Conservation (phyloP, 2,888 invertebrate species). For the Cantharis rufa region DNA sequence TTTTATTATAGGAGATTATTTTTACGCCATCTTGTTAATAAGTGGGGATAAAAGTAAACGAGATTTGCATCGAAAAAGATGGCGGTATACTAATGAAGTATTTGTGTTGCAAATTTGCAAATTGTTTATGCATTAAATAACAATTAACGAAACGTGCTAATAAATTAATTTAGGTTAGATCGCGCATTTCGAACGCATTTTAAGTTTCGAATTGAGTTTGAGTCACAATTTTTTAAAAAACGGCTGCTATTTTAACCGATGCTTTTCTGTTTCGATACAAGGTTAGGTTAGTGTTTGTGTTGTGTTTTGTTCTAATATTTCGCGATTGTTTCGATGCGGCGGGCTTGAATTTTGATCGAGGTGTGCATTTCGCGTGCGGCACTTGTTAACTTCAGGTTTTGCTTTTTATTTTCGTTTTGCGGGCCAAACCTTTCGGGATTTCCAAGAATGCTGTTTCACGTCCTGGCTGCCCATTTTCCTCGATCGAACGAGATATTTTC, state of each 20-base stretch:
- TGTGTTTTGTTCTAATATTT: conserved; percentile 2
- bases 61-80: conserved; percentile 52
- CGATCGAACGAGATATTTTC: background rate
- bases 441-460: background rate
- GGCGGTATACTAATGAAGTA: conserved; percentile 53
- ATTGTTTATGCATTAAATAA: conserved; percentile 51
- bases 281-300: conserved; percentile 7
- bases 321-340: background rate
- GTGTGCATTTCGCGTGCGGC: background rate
- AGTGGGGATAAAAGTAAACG: conserved; percentile 45
- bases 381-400: background rate
- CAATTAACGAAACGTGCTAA: background rate
- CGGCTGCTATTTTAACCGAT: background rate
- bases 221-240: background rate
- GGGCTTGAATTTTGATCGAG: background rate
- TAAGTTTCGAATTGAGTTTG: background rate
- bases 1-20: conserved; percentile 2
- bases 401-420: background rate
- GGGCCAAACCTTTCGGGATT: background rate
- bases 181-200: background rate
- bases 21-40: conserved; percentile 13
- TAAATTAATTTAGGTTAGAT: background rate
- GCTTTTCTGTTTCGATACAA: background rate
- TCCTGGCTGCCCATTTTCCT: background rate
- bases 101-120: conserved; percentile 53